Percentiles rank a stretch among this genome's conserved stretches.
These are phyloP conservation scores for Pimephales promelas DNA, from an alignment of 2,113 vertebrate species.

Conservation along the genomic window DNA sequence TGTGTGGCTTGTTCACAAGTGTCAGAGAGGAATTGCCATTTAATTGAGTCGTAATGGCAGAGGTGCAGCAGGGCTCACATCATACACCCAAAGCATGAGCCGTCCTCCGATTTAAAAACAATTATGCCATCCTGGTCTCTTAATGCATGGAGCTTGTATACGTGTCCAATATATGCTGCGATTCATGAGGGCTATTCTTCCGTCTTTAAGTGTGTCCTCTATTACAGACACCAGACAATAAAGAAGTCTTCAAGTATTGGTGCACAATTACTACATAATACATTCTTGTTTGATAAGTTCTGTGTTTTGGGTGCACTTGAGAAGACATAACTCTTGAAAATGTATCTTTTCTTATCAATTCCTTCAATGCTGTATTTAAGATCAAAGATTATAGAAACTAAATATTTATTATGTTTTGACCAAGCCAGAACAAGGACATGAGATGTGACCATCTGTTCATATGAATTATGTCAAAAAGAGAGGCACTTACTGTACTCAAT, in stretches of 20 bases:
- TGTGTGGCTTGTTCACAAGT: constrained; percentile 47
- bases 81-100: constrained; percentile 34
- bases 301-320: background rate
- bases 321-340: background rate
- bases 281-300: background rate
- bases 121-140: constrained; percentile 30
- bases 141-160: constrained; percentile 23
- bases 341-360: background rate
- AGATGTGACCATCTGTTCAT: background rate
- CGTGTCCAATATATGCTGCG: background rate
- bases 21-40: constrained; percentile 72
- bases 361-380: background rate
- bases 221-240: background rate
- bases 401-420: background rate
- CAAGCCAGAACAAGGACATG: background rate
- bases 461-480: constrained; percentile 38
- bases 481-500: constrained; percentile 69
- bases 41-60: constrained; percentile 68
- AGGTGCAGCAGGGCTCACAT: constrained; percentile 64
- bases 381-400: background rate
- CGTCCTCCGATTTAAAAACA: constrained; percentile 38
- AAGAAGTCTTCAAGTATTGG: background rate
- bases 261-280: background rate
- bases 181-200: background rate
- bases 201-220: background rate